Conservation (phyloP, 2,888 invertebrate genomes). For the Cyrtodaria siliqua region DNA sequence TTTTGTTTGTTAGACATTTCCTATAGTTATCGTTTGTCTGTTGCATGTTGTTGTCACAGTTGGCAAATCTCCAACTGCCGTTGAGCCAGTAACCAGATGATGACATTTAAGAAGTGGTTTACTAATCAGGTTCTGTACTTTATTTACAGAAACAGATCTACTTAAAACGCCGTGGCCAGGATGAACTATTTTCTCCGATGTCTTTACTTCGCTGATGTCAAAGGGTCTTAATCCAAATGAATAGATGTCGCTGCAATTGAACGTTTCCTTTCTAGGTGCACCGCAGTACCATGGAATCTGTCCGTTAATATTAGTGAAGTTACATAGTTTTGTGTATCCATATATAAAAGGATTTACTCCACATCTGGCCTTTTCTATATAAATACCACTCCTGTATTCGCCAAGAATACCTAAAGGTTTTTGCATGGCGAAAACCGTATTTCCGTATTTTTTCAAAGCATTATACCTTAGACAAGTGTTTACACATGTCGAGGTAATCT, state of each 20-base stretch:
- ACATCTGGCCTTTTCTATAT: conserved; percentile 31
- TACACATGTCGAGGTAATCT: conserved; percentile 38
- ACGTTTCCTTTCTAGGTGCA: conserved; percentile 31
- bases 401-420: conserved; percentile 40
- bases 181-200: conserved; percentile 8
- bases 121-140: conserved; percentile 9
- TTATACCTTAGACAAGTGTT: conserved; percentile 39
- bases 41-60: conserved; percentile 8
- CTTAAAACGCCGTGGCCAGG: too few species aligned
- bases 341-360: conserved; percentile 31
- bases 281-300: conserved; percentile 51
- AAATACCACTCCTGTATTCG: conserved; percentile 5
- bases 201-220: conserved; percentile 15
- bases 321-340: conserved; percentile 37
- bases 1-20: conserved; percentile 45
- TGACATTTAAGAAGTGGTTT: conserved; percentile 24
- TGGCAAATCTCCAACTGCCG: conserved; percentile 10
- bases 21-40: conserved; percentile 3
- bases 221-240: conserved; percentile 20
- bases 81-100: conserved; percentile 42
- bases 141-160: conserved; percentile 20
- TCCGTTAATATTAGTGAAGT: conserved; percentile 46
- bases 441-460: conserved; percentile 46
- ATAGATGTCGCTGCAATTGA: too few species aligned
- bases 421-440: conserved; percentile 39